Conservation (phyloP, 2,113 vertebrate genomes). For the Hypanus sabinus region DNA sequence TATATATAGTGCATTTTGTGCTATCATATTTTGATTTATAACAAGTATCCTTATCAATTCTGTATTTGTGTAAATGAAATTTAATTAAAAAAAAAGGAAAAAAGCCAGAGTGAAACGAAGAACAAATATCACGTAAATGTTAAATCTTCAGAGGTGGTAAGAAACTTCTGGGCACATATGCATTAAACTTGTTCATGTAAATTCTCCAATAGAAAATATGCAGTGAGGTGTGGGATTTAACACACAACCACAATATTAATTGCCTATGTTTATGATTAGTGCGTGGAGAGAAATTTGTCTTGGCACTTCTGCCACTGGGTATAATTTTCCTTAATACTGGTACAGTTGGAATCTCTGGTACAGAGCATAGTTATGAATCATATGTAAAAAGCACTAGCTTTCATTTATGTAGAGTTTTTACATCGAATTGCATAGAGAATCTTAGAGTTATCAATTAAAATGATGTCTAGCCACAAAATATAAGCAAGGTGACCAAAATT, state of each 20-base stretch:
- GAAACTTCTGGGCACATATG: not conserved
- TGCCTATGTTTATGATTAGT: not conserved
- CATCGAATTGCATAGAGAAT: no score
- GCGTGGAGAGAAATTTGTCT: not conserved
- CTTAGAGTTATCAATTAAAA: not conserved
- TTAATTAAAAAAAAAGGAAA: no score
- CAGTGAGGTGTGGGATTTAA: not conserved
- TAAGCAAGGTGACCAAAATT: not conserved
- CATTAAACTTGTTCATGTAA: not conserved
- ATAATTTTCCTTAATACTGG: not conserved
- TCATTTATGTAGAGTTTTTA: no score
- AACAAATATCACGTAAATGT: not conserved
- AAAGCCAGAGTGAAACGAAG: not conserved
- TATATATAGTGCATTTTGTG: no score
- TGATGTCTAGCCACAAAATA: not conserved
- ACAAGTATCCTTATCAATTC: no score
- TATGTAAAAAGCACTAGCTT: no score
- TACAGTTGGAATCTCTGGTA: not conserved
- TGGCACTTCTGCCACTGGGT: not conserved
- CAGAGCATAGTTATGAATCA: not conserved
- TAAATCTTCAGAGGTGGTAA: not conserved
- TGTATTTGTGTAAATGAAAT: no score
- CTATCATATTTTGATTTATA: no score
- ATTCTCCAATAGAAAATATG: not conserved
- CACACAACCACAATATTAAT: not conserved